Evolutionary conservation across 2,888 invertebrate genomes (phyloP).

Genomic region (Aleiodes alternator): DNA sequence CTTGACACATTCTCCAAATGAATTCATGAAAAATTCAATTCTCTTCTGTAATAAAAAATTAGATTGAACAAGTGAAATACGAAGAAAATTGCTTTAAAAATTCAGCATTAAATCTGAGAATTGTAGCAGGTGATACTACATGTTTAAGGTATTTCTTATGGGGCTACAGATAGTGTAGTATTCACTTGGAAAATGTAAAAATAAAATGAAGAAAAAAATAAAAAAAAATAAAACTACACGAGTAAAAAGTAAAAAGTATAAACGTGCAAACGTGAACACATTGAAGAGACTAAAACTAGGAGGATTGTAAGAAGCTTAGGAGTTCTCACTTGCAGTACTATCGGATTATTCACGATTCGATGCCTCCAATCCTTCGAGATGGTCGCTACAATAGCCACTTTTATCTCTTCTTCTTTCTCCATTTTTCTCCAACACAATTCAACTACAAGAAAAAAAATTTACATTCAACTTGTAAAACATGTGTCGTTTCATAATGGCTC

Average conservation of each 20-base stretch:
- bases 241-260: slow-evolving; percentile 15
- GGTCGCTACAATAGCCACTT: slow-evolving; percentile 26
- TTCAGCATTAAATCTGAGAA: slow-evolving; percentile 40
- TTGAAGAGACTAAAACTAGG: slow-evolving; percentile 37
- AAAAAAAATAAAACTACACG: slow-evolving; percentile 24
- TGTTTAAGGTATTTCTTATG: slow-evolving; percentile 14
- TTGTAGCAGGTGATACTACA: slow-evolving; percentile 11
- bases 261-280: slow-evolving; percentile 40
- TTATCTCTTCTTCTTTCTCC: background rate
- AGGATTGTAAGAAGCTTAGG: slow-evolving; percentile 55
- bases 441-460: slow-evolving; percentile 7
- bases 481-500: background rate
- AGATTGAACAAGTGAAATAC: too few species aligned
- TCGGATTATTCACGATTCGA: slow-evolving; percentile 57
- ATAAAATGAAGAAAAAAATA: too few species aligned
- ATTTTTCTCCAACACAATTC: background rate
- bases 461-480: background rate
- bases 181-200: slow-evolving; percentile 10
- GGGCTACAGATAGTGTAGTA: background rate
- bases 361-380: slow-evolving; percentile 47
- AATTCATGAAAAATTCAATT: too few species aligned
- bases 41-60: too few species aligned
- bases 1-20: too few species aligned
- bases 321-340: slow-evolving; percentile 47
- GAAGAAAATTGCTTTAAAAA: slow-evolving; percentile 31